Conservation (phyloP, 2,113 vertebrate genomes). For the Podarcis raffonei region DNA sequence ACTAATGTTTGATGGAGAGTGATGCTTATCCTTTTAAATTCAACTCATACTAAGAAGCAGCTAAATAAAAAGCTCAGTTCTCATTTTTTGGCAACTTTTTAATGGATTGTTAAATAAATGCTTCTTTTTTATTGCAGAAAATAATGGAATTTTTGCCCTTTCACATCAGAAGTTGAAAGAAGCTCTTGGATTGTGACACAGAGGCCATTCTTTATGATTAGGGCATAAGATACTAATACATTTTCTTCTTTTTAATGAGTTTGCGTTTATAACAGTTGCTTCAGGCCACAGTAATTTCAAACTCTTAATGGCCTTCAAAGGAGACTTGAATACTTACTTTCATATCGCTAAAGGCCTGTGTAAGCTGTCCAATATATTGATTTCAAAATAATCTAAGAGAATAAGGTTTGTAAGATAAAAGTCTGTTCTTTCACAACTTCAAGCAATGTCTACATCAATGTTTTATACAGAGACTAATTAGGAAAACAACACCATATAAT, state of each 20-base stretch:
- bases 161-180: slow-evolving; percentile 11
- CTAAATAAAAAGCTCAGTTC: slow-evolving; percentile 26
- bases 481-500: accelerated
- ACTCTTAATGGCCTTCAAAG: not conserved
- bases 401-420: slow-evolving; percentile 40
- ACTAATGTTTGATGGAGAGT: not conserved
- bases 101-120: slow-evolving; percentile 33
- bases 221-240: slow-evolving; percentile 38
- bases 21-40: slow-evolving; percentile 13
- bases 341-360: not conserved
- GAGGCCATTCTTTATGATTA: slow-evolving; percentile 33
- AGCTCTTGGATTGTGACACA: slow-evolving; percentile 34
- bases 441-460: slow-evolving; percentile 43
- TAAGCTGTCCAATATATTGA: not conserved
- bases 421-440: slow-evolving; percentile 42
- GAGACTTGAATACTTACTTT: slow-evolving; percentile 28
- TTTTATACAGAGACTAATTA: slow-evolving; percentile 29
- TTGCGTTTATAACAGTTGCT: slow-evolving; percentile 25
- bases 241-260: slow-evolving; percentile 32
- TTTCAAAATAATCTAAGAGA: not conserved
- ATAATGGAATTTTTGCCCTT: slow-evolving; percentile 38
- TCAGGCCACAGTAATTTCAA: slow-evolving; percentile 25
- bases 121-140: slow-evolving; percentile 9
- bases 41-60: not conserved
- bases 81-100: slow-evolving; percentile 37